These are phyloP conservation scores for Paramisgurnus dabryanus DNA, from an alignment of 2,113 vertebrate genomes.

Conservation along the genomic window DNA sequence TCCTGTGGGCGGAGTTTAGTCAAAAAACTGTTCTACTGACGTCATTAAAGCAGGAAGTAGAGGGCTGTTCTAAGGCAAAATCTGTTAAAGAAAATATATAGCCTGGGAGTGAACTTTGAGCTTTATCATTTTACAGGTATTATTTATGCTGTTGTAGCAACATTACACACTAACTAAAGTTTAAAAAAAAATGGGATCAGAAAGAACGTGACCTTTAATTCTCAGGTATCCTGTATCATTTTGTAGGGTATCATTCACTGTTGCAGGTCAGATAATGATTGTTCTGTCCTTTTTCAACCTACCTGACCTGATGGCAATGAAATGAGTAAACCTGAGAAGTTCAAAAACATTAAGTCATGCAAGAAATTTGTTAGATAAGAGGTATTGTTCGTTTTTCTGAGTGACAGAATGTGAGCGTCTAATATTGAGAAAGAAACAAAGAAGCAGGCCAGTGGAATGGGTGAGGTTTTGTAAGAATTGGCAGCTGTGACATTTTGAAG, in stretches of 20 bases:
- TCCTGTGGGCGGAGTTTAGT: too few relatives aligned
- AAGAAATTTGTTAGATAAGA: background rate
- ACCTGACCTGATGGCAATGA: background rate
- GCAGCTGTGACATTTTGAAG: constrained; percentile 44
- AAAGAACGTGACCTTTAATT: too few relatives aligned
- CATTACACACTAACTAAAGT: too few relatives aligned
- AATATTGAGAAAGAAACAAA: constrained; percentile 34
- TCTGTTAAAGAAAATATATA: too few relatives aligned
- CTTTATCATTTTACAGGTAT: too few relatives aligned
- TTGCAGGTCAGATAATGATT: background rate
- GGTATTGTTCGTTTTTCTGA: constrained; percentile 14
- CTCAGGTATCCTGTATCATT: background rate
- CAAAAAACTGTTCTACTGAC: too few relatives aligned
- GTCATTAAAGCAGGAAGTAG: too few relatives aligned
- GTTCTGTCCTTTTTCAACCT: background rate
- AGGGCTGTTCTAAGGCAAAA: too few relatives aligned
- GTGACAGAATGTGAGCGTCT: background rate
- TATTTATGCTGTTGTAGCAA: too few relatives aligned
- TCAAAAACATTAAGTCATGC: background rate
- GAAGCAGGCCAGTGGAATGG: constrained; percentile 9
- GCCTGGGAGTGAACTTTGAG: too few relatives aligned
- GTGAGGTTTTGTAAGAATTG: background rate
- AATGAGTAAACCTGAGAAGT: background rate
- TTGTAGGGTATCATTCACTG: background rate
- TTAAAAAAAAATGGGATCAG: too few relatives aligned